Evolutionary conservation across 2,888 invertebrate genomes (phyloP), one percentile per base, ranked within the genome.

Genomic region (Scotopteryx bipunctaria): DNA sequence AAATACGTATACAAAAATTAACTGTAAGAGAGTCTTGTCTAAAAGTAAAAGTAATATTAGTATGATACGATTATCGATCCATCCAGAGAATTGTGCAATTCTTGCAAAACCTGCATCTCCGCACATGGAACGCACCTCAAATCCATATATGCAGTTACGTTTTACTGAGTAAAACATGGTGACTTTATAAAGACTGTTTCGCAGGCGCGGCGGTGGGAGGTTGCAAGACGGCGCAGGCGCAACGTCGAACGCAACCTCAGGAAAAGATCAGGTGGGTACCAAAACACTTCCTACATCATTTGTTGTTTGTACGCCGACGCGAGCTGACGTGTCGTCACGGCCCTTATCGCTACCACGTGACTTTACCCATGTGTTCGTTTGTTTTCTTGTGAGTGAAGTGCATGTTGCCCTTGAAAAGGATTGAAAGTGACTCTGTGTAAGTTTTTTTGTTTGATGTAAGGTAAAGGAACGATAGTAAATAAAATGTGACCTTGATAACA

Each of bases 211-310:
- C 78, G 76, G 83, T 79, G 83, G 87, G 85, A 77, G 85, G 74
- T 64, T 81, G 77, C 82, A 78, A 77, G 76, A 57, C 75, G 71
- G 75, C 84, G 83, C 86, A 71, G 56, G 76, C 84, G 79, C 76
- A 78, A 65, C 76, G 67, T 54, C 76, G 73, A 66, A 49, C 74
- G 63, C 78, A 78, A 75, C 78, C 83, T 76, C 83, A 81, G 78
- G 86, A 85, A 82, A 86, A 86, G 84, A 86, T 83, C 85, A 86
- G 87, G 78, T 78, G 59, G 52, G 72, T 76, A 72, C 63, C 66
- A 66, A 65, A 63, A 66, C 70, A 72, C 72, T 81, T 79, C 81
- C 79, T 83, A 74, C 71, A 67, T 72, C 86, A 88, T 81, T 86
- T 80, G 80, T 76, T 70, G 65, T 69, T 65, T 61, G 63, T 59